Base-by-base conservation (phyloP, 2,113 vertebrate genomes). In the Romanogobio albipinnatus region DNA sequence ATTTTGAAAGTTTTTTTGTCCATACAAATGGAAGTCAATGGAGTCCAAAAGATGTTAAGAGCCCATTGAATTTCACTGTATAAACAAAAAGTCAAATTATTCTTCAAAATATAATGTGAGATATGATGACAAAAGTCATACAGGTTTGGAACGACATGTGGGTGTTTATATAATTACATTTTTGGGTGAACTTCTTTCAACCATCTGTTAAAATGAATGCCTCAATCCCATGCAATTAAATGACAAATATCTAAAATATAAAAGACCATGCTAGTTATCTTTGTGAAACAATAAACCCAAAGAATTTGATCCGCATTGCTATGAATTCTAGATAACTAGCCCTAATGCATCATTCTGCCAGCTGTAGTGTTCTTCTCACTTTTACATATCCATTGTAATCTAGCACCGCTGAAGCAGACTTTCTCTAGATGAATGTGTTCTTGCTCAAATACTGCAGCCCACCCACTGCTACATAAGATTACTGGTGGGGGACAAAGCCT, bases 381-480 rank as follows among this genome's bases (percentile, higher is more conserved):
- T 29, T 73, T 39, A 71, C 17, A 15, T 80, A 24, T 81, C 45
- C 61, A 36, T 5, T 73, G 36, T 64, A 87, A 81, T 81, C 66
- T 82, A 81, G 58, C 29, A 26, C n/a, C 19, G 56, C 8, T 19
- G 47, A 39, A 45, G 47, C 77, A 9, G 10, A 53, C 59, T 73
- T 83, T 85, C 29, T 45, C 61, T 64, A 39, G 76, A 83, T 84
- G 39, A 5, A 61, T 73, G 43, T 19, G 51, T 79, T 82, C 66
- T 83, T 87, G 66, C 81, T 70, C 70, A 87, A 86, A 85, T 43
- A 86, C 68, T 85, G 47, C 39, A 45, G 47, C 78, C 83, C 79
- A 84, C 81, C 53, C 81, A 88, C 80, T 15, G 76, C 61, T 85
- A 85, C 82, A 84, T 19, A 76, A 76, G 70, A 87, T 85, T 79